These are phyloP conservation scores for Thereva unica DNA, from an alignment of 2,888 invertebrate genomes.

Conservation along the genomic window DNA sequence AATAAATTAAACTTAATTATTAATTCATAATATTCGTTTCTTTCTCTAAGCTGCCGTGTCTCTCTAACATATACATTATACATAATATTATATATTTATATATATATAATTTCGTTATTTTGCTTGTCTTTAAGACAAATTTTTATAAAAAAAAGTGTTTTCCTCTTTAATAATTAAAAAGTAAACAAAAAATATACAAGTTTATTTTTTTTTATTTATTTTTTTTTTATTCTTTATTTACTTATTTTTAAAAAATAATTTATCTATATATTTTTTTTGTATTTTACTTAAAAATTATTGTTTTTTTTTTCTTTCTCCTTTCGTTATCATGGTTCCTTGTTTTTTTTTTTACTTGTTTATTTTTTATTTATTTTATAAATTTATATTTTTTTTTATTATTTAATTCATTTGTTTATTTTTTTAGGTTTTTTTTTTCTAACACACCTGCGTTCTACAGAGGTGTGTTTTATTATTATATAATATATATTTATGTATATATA, in stretches of 20 bases:
- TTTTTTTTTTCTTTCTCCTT: not conserved
- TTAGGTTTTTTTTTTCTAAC: too few relatives aligned
- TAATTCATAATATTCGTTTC: too few relatives aligned
- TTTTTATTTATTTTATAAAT: not conserved
- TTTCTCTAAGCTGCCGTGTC: too few relatives aligned
- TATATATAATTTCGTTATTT: too few relatives aligned
- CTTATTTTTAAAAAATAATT: not conserved
- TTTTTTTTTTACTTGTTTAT: not conserved
- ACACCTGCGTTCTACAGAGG: too few relatives aligned
- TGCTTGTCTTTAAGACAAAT: too few relatives aligned
- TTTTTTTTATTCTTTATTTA: not conserved
- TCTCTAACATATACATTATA: too few relatives aligned
- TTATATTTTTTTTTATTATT: not conserved
- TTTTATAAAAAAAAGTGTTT: not conserved
- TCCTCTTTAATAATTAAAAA: not conserved
- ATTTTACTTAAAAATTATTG: not conserved
- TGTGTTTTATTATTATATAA: too few relatives aligned
- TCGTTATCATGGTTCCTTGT: not conserved
- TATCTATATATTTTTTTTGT: not conserved
- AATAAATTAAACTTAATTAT: too few relatives aligned
- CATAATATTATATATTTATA: too few relatives aligned
- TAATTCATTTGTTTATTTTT: not conserved
- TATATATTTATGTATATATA: too few relatives aligned
- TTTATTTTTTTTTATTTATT: not conserved
- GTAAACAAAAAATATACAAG: not conserved